Evolutionary conservation across 92 coral and sea anemone species (phyloP), one percentile per base, ranked within the genome.

Genomic region (Phenganax stokvisi): DNA sequence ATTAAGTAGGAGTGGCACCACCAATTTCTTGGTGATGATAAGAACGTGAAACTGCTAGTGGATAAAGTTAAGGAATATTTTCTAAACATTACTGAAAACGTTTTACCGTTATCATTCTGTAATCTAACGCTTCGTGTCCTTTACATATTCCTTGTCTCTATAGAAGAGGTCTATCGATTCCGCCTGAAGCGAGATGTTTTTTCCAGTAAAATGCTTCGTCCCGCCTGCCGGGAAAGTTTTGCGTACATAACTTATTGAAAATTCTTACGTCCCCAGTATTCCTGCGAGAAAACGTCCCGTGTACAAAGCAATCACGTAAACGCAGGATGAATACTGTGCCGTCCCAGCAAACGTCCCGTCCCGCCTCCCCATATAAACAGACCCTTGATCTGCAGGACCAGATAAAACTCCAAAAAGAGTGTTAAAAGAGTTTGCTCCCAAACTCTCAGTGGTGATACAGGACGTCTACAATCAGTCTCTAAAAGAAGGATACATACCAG

Each of bases 1-100:
- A 20, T 20, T 37, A 70, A 77, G 54, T 89, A 91, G 44, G 88
- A 87, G 75, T 84, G 86, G 80, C 89, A 91, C n/a, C 47, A 37
- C 47, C 47, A 37, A 13, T 58, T 88, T 72, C 75, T 8, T 60
- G 68, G 67, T 0, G 76, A 82, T 55, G 71, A 54, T 37, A 5
- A 37, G 5, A 5, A 37, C 5, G 47, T 37, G 5, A 37, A 37
- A 37, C 3, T 59, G 6, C 78, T 30, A 10, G 61, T 83, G 53
- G 69, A 84, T 84, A 76, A 63, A 82, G 62, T 63, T 6, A 84
- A 84, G 60, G 31, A 84, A 47, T 54, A 8, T 77, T 84, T 84
- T 84, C 65, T 84, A 20, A 76, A 82, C 71, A 64, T 77, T 60
- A 84, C 79, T 8, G 68, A 65, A 27, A 58, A 29, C 69, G 62